Evolutionary conservation across 1,140 invertebrate species (phyloP).

Genomic region (Musca domestica): DNA sequence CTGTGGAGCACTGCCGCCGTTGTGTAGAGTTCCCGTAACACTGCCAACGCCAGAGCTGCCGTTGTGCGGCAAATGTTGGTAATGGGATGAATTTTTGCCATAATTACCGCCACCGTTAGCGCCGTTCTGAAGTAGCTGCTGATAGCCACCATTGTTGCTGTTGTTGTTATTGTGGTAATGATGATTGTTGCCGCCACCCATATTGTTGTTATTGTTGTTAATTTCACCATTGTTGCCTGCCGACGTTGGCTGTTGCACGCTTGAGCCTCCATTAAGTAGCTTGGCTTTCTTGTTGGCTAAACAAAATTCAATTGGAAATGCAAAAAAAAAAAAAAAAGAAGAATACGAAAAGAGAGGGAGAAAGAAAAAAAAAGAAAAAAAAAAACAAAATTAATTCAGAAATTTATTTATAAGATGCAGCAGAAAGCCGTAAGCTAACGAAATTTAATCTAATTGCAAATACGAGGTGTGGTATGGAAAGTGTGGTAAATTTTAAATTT

Average conservation of each 20-base stretch:
- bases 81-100: conserved; percentile 22
- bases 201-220: conserved; percentile 11
- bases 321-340: too few species aligned
- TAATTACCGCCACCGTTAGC: conserved; percentile 4
- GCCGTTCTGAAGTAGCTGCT: conserved; percentile 24
- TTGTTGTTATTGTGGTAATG: conserved; percentile 21
- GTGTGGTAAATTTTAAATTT: too few species aligned
- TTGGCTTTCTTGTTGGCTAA: conserved; percentile 56
- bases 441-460: too few species aligned
- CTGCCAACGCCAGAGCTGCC: conserved; percentile 29
- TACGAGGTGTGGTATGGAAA: too few species aligned
- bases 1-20: conserved; percentile 26
- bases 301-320: conserved; percentile 34
- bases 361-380: too few species aligned
- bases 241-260: conserved; percentile 3
- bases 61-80: conserved; percentile 25
- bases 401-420: conserved; percentile 36
- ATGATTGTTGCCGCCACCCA: conserved; percentile 24
- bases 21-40: conserved; percentile 31
- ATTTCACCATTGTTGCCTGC: conserved; percentile 7
- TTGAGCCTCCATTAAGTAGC: conserved; percentile 43
- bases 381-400: conserved; percentile 25
- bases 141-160: conserved; percentile 25
- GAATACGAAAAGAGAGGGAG: too few species aligned
- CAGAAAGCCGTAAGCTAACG: too few species aligned